Evolutionary conservation across 1,140 invertebrate genomes (phyloP).

Genomic region (Coenobita brevimanus): DNA sequence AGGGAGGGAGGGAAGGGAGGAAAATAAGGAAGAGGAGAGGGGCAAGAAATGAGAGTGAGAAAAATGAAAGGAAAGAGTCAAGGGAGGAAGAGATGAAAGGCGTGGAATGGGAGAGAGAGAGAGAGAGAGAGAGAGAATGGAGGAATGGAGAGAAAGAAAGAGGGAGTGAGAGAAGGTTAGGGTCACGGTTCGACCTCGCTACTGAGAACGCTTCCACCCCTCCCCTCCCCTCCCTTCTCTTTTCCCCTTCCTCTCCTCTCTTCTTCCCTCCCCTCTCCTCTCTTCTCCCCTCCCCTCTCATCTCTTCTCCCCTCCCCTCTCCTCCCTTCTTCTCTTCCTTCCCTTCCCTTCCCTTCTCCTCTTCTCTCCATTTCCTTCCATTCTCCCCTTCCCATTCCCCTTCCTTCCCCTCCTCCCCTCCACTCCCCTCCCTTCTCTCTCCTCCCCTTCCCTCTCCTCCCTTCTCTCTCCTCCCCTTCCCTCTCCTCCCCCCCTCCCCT

Average conservation of each 20-base stretch:
- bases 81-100: too few relatives aligned
- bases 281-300: too few relatives aligned
- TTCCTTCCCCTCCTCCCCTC: neutral
- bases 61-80: too few relatives aligned
- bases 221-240: neutral
- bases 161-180: too few relatives aligned
- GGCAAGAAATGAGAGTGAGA: too few relatives aligned
- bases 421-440: constrained; percentile 6
- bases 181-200: too few relatives aligned
- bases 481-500: neutral
- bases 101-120: too few relatives aligned
- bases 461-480: constrained; percentile 13
- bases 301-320: too few relatives aligned
- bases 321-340: neutral
- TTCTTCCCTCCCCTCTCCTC: neutral
- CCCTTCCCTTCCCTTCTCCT: constrained; percentile 4
- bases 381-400: neutral
- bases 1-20: too few relatives aligned
- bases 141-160: too few relatives aligned
- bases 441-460: constrained; percentile 15
- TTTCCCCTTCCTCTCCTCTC: neutral
- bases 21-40: too few relatives aligned
- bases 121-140: too few relatives aligned
- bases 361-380: neutral
- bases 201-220: neutral